These are phyloP conservation scores for Nestor notabilis DNA, from an alignment of 2,113 vertebrate species.

Conservation along the genomic window DNA sequence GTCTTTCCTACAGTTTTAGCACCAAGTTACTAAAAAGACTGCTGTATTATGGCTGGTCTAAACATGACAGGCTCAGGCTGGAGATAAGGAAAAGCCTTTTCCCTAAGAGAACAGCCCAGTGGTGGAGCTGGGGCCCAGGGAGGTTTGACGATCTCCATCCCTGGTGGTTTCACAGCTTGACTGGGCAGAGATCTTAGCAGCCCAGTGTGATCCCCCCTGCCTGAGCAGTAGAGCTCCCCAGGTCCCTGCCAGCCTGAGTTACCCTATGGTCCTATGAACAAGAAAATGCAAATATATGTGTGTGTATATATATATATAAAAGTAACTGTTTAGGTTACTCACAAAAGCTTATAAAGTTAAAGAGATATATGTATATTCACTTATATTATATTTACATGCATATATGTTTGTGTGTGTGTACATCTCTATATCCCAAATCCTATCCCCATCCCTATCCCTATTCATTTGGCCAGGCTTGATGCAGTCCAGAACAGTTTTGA, in stretches of 20 bases:
- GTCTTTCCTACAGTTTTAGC: not conserved
- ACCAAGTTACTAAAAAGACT: not conserved
- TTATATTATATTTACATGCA: not conserved
- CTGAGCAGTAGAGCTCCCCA: not conserved
- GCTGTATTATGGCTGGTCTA: not conserved
- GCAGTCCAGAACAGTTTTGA: not conserved
- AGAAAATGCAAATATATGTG: not conserved
- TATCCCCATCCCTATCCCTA: rapidly evolving
- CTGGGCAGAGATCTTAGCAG: not conserved
- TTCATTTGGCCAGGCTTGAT: not conserved
- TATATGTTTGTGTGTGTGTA: not conserved
- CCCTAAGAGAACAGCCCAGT: rapidly evolving
- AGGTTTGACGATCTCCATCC: not conserved
- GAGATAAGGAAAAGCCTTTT: not conserved
- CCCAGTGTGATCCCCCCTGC: rapidly evolving
- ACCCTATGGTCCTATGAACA: not conserved
- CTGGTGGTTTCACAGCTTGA: not conserved
- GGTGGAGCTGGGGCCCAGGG: rapidly evolving
- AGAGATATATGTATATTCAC: rapidly evolving
- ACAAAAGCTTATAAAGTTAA: not conserved
- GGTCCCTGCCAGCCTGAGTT: not conserved
- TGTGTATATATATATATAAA: not conserved
- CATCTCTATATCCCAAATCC: not conserved
- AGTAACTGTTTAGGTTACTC: not conserved
- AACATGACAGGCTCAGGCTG: not conserved